Evolutionary conservation across 2,888 invertebrate genomes (phyloP), one percentile per base, ranked within the genome.

Genomic region (Orchesellides sinensis): DNA sequence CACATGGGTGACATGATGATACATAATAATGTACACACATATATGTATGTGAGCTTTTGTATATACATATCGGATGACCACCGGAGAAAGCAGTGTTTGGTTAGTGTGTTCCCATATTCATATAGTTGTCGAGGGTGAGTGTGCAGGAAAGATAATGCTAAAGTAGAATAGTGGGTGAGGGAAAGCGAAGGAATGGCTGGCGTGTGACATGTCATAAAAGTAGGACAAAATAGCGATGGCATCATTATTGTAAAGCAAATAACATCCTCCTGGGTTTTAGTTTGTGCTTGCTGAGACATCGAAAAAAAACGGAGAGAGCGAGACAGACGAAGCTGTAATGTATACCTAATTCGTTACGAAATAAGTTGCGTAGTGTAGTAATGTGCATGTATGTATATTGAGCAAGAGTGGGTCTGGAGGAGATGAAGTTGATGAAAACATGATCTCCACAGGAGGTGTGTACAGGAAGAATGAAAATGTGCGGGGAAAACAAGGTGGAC

Each of bases 201-300:
- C n/a, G n/a, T n/a, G 45, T 19, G 54, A 21, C 63, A 25, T 35
- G 69, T 47, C 59, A 77, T 77, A 77, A 77, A 77, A 77, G 68
- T 75, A 66, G 77, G 69, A 69, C 77, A 77, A 77, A 77, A 77
- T 77, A 77, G 77, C 77, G 47, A 77, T 77, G 59, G 47, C 68
- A 77, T 77, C 77, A 77, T 77, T 77, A 77, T 77, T 77, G 77
- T 77, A 77, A 77, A 77, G 77, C 68, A 77, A 77, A 77, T 77
- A 77, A 77, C 77, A 69, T 69, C 69, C 77, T 69, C 68, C 40
- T 61, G 77, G 77, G 77, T 32, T 68, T 69, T 32, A 23, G 54
- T 32, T 47, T 69, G 23, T 73, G 40, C 69, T 77, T 35, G 40
- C 77, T 69, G 68, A 45, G 49, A 68, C 47, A 21, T 32, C 32